Evolutionary conservation across 2,113 vertebrate genomes (phyloP), one percentile per base, ranked within the genome.

Genomic region (Stigmatopora argus): DNA sequence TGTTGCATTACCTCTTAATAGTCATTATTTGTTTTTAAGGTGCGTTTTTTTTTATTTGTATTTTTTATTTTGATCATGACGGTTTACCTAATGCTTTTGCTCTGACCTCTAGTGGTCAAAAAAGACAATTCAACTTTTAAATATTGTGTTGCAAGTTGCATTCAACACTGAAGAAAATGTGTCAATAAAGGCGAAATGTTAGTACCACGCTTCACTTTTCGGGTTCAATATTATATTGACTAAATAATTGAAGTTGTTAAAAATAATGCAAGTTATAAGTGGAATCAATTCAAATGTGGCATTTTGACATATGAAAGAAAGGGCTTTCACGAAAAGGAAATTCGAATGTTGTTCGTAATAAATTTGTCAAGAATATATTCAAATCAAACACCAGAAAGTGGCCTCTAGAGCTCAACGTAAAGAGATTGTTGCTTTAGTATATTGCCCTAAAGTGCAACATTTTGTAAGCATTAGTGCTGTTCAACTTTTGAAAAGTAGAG

Each of bases 51-150:
- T 31, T 23, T 13, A 31, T 15, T 26, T 55, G 52, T 13, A 55
- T 23, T 14, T 11, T 52, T 19, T 21, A n/a, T 3, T 3, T 19
- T 21, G 19, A 53, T 53, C 5, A 10, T 23, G 21, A 8, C 21
- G 9, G 19, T 53, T 23, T 26, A 23, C 11, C 12, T 53, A 23
- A 13, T 53, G 12, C 1, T 53, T 53, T 53, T 19, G 19, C 53
- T 0, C 21, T 61, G 59, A 35, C 59, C 59, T 61, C 59, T 45
- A 45, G 59, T 8, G 59, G 59, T 61, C 38, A 44, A 45, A 45
- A 44, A 41, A 44, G 10, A 21, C 41, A 61, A 21, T 61, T 38
- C 59, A 45, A 1, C 11, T 61, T 7, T 21, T 21, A 6, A 61
- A 61, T 17, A 23, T 23, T 4, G 11, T 53, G 19, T 10, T 12